A percentile compares a stretch with the other conserved stretches of the same genome.
Evolutionary conservation across 2,888 invertebrate species (phyloP).

Genomic region (Sisyra nigra): DNA sequence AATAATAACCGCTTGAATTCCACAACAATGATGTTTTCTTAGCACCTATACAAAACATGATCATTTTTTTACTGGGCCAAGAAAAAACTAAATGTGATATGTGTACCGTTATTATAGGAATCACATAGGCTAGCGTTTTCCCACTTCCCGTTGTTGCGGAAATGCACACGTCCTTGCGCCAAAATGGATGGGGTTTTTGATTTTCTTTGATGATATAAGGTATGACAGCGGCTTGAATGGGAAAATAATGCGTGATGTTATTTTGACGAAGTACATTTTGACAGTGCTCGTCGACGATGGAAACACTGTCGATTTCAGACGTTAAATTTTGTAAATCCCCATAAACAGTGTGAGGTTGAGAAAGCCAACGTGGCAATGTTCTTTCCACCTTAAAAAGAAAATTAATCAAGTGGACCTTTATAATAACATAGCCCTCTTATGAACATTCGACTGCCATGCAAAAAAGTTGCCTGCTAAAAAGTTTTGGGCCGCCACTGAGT

Average conservation of each 20-base stretch:
- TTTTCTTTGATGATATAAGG: slow-evolving; percentile 56
- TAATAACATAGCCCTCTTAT: too few species aligned
- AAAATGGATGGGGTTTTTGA: slow-evolving; percentile 38
- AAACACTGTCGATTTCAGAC: slow-evolving; percentile 35
- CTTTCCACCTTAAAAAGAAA: slow-evolving; percentile 44
- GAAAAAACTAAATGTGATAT: slow-evolving; percentile 8
- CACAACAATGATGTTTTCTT: slow-evolving; percentile 40
- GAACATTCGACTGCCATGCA: too few species aligned
- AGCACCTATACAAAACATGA: slow-evolving; percentile 32
- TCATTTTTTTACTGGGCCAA: slow-evolving; percentile 8
- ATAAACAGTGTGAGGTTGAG: slow-evolving; percentile 63
- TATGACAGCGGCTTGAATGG: slow-evolving; percentile 66
- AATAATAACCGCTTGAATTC: slow-evolving; percentile 73
- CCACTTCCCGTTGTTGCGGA: slow-evolving; percentile 97
- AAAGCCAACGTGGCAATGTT: slow-evolving; percentile 76
- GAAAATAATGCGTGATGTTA: slow-evolving; percentile 65
- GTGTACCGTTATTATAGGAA: slow-evolving; percentile 79
- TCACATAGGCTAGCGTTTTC: slow-evolving; percentile 85
- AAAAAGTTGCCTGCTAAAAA: slow-evolving; percentile 9
- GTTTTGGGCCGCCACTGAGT: too few species aligned
- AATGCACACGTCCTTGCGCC: slow-evolving; percentile 84
- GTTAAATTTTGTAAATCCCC: slow-evolving; percentile 44
- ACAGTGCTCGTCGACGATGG: slow-evolving; percentile 45
- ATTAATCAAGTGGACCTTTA: too few species aligned
- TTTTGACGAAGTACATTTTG: slow-evolving; percentile 46